A percentile compares a stretch with the other conserved stretches of the same genome.
Conservation (phyloP, 1,140 invertebrate species). For the Diachasmimorpha longicaudata region DNA sequence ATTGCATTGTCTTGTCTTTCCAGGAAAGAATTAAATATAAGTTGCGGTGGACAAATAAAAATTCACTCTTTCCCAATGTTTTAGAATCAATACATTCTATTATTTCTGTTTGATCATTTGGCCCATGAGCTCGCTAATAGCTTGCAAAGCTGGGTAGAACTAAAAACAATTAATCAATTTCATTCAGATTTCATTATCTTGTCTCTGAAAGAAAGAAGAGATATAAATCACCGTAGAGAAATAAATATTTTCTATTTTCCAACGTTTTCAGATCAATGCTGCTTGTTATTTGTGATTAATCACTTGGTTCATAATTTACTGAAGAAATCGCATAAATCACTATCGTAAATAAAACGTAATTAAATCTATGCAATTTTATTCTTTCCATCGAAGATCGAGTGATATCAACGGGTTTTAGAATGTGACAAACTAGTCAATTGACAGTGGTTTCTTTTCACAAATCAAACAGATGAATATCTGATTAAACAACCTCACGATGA, state of each 20-base stretch:
- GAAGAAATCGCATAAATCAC: too few relatives aligned
- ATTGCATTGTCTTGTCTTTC: not conserved
- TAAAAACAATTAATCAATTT: not conserved
- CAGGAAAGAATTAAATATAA: constrained; percentile 39
- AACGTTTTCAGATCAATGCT: constrained; percentile 36
- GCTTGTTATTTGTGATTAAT: not conserved
- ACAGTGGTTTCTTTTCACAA: too few relatives aligned
- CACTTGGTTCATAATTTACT: not conserved
- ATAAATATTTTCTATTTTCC: constrained; percentile 48
- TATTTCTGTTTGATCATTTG: too few relatives aligned
- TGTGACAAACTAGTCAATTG: too few relatives aligned
- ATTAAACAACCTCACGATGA: too few relatives aligned
- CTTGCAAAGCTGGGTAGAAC: too few relatives aligned
- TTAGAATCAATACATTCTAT: constrained; percentile 17
- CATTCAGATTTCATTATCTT: not conserved
- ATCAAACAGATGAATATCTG: too few relatives aligned
- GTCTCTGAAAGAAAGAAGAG: constrained; percentile 34
- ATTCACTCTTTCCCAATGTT: constrained; percentile 47
- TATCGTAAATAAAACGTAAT: too few relatives aligned
- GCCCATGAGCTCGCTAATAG: too few relatives aligned
- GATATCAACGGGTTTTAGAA: too few relatives aligned
- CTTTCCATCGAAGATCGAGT: too few relatives aligned
- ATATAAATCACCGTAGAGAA: constrained; percentile 49
- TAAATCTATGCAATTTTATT: too few relatives aligned
- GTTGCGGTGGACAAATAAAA: constrained; percentile 52